Base-by-base conservation (phyloP, 2,888 invertebrate genomes). In the Hydroisotoma schaefferi region DNA sequence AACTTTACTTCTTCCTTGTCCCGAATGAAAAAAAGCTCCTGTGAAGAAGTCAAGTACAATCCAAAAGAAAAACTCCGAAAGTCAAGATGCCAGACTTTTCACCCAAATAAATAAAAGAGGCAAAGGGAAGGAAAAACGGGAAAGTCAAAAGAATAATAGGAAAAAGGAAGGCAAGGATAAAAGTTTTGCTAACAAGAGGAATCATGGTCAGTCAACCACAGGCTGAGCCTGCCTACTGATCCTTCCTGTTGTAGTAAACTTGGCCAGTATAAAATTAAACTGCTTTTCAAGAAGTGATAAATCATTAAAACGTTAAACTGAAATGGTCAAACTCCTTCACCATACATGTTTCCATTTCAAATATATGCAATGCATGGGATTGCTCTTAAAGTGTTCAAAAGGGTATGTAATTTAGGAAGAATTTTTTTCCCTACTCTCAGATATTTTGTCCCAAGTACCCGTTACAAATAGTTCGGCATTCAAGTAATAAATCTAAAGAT, bases 241-340 rank as follows among this genome's bases (percentile, higher is more conserved):
- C 28, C 27, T 28, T 26, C 28, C 26, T 22, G 8, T 8, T 23
- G 23, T 49, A n/a, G n/a, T n/a, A 25, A 38, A 53, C 40, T 53
- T 40, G 40, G 53, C 53, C 40, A 53, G 53, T 43, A 53, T 53
- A 53, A 53, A 53, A 53, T 53, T 53, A 53, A 53, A 53, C 43
- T 38, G 40, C 23, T 53, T n/a, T 40, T 53, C 53, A 38, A 40
- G 40, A n/a, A 53, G 53, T 33, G 25, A 53, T 53, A 53, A 53
- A 53, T 53, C 53, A 53, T 53, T 43, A 40, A 43, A 25, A 5
- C 18, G 25, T 10, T 37, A 37, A 40, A 43, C 38, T 43, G 40
- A 40, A 53, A 53, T 40, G 40, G 23, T 38, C 53, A 53, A 25
- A 33, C 53, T 53, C 12, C 46, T 25, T 12, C 25, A 23, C 38